Percentiles rank a stretch among this genome's conserved stretches.
These are phyloP conservation scores for Ceratitis capitata DNA, from an alignment of 1,140 invertebrate genomes.

Conservation along the genomic window DNA sequence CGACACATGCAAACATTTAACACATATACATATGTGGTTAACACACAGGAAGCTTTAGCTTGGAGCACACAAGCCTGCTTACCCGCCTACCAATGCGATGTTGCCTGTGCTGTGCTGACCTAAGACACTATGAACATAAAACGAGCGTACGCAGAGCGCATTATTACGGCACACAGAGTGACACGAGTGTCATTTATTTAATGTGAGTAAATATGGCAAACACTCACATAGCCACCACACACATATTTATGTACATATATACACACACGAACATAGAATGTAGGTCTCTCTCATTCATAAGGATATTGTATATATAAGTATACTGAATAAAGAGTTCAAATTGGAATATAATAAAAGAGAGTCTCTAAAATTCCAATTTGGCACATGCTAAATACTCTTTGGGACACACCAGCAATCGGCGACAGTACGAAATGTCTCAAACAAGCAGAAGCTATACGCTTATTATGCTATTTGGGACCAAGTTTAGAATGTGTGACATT, in stretches of 20 bases:
- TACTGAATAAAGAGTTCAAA: background rate
- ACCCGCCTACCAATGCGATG: too few species aligned
- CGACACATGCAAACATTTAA: background rate
- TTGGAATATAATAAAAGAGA: background rate
- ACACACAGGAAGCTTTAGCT: background rate
- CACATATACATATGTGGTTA: background rate
- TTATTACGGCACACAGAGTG: slow-evolving; percentile 1
- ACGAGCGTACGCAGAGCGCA: background rate
- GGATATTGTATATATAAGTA: too few species aligned
- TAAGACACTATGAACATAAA: slow-evolving; percentile 8
- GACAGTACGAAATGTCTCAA: background rate
- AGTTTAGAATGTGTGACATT: background rate
- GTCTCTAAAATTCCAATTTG: background rate
- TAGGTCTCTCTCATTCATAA: too few species aligned
- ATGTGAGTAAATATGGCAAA: background rate
- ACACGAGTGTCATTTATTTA: slow-evolving; percentile 17
- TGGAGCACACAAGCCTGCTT: too few species aligned
- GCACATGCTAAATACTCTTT: background rate
- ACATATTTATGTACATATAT: background rate
- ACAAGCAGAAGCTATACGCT: background rate
- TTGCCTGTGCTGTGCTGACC: slow-evolving; percentile 5
- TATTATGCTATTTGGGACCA: background rate
- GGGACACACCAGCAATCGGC: background rate
- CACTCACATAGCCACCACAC: background rate
- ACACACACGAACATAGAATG: background rate